Evolutionary conservation across 2,888 invertebrate genomes (phyloP).

Genomic region (Xanthia togata): DNA sequence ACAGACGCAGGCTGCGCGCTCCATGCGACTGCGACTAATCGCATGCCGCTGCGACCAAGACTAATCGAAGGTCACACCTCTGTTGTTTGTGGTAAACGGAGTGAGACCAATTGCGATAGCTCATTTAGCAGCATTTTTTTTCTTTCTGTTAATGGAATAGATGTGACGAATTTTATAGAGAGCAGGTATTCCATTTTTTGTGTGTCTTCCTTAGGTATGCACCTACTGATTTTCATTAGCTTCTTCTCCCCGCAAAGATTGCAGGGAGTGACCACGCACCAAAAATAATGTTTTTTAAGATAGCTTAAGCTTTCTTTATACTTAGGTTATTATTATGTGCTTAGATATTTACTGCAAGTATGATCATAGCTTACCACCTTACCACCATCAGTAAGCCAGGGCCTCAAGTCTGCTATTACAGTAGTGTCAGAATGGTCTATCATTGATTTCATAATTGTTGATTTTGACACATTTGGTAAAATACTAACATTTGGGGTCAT

Average conservation of each 20-base stretch:
- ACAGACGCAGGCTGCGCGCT: slow-evolving; percentile 55
- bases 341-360: no score
- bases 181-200: not conserved
- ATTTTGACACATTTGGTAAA: no score
- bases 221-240: not conserved
- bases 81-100: slow-evolving; percentile 62
- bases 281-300: no score
- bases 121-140: slow-evolving; percentile 39
- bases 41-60: slow-evolving; percentile 46
- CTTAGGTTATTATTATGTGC: no score
- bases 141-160: slow-evolving; percentile 37
- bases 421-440: no score
- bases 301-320: no score
- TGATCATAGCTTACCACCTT: no score
- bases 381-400: no score
- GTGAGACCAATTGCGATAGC: slow-evolving; percentile 61
- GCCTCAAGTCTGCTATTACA: no score
- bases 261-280: not conserved
- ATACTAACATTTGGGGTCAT: no score
- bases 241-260: not conserved
- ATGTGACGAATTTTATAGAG: slow-evolving; percentile 35
- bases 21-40: slow-evolving; percentile 53
- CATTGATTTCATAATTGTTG: no score
- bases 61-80: slow-evolving; percentile 64
- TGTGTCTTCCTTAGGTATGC: not conserved